These are phyloP conservation scores for Tenrec ecaudatus DNA, from an alignment of 2,113 vertebrate genomes.

Conservation along the genomic window DNA sequence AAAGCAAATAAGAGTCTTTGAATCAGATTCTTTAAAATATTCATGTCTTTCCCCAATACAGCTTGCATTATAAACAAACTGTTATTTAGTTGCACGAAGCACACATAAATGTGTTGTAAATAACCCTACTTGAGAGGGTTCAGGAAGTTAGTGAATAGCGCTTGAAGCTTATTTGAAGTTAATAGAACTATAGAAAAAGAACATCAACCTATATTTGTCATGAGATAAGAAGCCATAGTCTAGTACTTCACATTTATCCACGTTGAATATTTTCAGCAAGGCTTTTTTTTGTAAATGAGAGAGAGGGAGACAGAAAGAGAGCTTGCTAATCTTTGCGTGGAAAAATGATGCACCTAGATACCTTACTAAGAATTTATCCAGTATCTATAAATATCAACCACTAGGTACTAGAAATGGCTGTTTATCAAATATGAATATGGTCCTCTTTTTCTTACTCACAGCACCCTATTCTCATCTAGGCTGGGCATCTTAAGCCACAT, in stretches of 20 bases:
- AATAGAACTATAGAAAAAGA: constrained; percentile 23
- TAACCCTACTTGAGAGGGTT: constrained; percentile 36
- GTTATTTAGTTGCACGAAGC: constrained; percentile 34
- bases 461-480: neutral
- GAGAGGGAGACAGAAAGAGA: no score
- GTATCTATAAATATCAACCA: neutral
- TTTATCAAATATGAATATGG: neutral
- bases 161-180: constrained; percentile 41
- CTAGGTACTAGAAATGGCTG: neutral
- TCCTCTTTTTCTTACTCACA: neutral
- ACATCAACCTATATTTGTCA: neutral
- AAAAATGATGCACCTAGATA: no score
- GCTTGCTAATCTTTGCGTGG: no score
- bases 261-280: neutral
- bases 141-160: constrained; percentile 40
- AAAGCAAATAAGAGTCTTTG: constrained; percentile 44
- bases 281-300: neutral
- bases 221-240: neutral
- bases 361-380: neutral
- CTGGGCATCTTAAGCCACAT: neutral
- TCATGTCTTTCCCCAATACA: constrained; percentile 33
- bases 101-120: constrained; percentile 29
- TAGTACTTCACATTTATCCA: neutral
- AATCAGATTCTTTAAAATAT: constrained; percentile 53
- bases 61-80: constrained; percentile 38